These are phyloP conservation scores for Sarotherodon lohbergeri DNA, from an alignment of 2,113 vertebrate species.

Conservation along the genomic window DNA sequence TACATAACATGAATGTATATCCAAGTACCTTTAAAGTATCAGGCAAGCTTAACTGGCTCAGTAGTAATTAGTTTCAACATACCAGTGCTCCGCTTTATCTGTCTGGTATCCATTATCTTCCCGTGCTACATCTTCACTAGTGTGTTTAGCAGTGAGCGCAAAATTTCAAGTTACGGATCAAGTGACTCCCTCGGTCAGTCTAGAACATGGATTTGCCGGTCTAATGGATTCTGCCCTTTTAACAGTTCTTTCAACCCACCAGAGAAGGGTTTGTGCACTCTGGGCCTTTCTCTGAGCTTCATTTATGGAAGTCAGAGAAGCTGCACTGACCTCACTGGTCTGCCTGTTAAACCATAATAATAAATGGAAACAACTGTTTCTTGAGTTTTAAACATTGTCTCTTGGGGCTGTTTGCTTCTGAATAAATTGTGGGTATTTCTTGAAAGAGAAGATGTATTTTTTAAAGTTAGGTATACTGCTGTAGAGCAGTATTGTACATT, in stretches of 20 bases:
- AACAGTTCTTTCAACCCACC: slow-evolving; percentile 20
- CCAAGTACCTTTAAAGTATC: not conserved
- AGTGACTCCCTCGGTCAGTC: not conserved
- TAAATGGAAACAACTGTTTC: slow-evolving; percentile 14
- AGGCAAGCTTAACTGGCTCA: not conserved
- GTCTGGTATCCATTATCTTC: not conserved
- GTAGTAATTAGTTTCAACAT: not conserved
- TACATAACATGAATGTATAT: not conserved
- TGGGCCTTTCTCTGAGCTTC: not conserved
- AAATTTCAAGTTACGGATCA: not conserved
- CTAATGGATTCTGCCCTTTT: slow-evolving; percentile 29
- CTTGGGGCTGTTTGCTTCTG: not conserved
- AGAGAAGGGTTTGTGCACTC: not conserved
- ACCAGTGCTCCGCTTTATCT: not conserved
- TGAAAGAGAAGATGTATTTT: not conserved
- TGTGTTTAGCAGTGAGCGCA: not conserved
- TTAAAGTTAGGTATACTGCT: not conserved
- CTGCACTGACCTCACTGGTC: not conserved
- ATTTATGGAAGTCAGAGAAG: not conserved
- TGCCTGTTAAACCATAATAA: slow-evolving; percentile 13
- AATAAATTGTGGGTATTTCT: not conserved
- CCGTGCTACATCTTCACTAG: not conserved
- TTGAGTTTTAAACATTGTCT: not conserved
- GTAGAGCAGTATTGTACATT: not conserved
- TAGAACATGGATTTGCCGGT: not conserved